Percentiles rank a stretch among this genome's conserved stretches.
phyloP scores from a whole-genome alignment of 2,888 invertebrate species.

The Chesias legatella region DNA sequence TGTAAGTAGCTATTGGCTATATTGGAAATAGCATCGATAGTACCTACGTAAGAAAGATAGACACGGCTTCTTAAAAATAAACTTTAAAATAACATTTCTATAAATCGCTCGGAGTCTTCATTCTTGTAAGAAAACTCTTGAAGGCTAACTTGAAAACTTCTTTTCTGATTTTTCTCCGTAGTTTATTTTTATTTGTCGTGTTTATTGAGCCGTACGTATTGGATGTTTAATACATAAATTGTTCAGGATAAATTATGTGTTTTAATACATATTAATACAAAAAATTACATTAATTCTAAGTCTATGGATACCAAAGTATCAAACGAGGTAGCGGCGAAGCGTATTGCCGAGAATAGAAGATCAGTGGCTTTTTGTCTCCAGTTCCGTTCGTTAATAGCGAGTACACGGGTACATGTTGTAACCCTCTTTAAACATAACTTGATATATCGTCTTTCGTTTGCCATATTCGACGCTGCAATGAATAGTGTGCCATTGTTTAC shows the following conservation, averaged over 20 bases:
- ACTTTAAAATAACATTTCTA: conserved; percentile 16
- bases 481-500: conserved; percentile 12
- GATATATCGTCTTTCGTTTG: conserved; percentile 1
- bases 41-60: conserved; percentile 11
- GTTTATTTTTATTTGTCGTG: too few relatives aligned
- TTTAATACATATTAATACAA: too few relatives aligned
- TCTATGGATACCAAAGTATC: conserved; percentile 37
- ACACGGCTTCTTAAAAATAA: conserved; percentile 7
- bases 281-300: too few relatives aligned
- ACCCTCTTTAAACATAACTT: conserved; percentile 27
- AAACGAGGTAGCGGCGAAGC: conserved; percentile 50
- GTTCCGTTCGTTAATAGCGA: conserved; percentile 52
- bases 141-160: conserved; percentile 4
- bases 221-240: too few relatives aligned
- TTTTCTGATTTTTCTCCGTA: too few relatives aligned
- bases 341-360: conserved; percentile 52
- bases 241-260: too few relatives aligned
- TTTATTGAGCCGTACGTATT: too few relatives aligned
- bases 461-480: conserved; percentile 8
- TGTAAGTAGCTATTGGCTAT: conserved; percentile 5
- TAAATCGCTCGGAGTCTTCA: conserved; percentile 17
- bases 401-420: conserved; percentile 32
- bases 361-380: conserved; percentile 58
- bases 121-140: conserved; percentile 6
- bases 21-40: conserved; percentile 7